Conservation (phyloP, 2,797 vertebrate species). For the Euphonia xanthogaster region DNA sequence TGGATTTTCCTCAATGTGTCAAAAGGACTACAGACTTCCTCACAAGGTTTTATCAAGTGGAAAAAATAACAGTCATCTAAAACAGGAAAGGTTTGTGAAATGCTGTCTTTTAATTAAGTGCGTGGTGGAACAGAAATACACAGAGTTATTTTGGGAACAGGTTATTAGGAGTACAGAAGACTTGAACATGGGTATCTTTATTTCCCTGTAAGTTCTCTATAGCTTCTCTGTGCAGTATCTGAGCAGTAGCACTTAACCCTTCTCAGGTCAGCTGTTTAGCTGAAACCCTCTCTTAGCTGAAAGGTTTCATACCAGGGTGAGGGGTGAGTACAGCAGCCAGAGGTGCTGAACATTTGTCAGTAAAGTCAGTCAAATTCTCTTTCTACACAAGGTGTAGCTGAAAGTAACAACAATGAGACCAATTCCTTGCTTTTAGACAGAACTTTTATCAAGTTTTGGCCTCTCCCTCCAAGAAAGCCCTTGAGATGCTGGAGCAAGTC, state of each 20-base stretch:
- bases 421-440: not conserved
- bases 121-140: not conserved
- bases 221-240: not conserved
- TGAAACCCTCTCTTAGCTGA: not conserved
- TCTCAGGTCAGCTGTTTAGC: not conserved
- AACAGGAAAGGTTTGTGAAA: not conserved
- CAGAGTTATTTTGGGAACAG: not conserved
- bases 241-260: not conserved
- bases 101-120: not conserved
- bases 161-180: not conserved
- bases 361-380: not conserved
- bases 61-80: not conserved
- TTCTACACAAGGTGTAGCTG: not conserved
- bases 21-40: not conserved
- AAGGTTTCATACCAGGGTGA: not conserved
- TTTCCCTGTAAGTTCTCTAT: not conserved
- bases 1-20: not conserved
- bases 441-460: not conserved
- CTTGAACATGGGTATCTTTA: not conserved
- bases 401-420: not conserved
- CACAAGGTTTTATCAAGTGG: not conserved
- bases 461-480: not conserved
- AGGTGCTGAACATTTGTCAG: not conserved
- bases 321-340: not conserved
- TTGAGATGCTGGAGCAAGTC: not conserved